Evolutionary conservation across 2,888 invertebrate species (phyloP).

Genomic region (Poecilus cupreus): DNA sequence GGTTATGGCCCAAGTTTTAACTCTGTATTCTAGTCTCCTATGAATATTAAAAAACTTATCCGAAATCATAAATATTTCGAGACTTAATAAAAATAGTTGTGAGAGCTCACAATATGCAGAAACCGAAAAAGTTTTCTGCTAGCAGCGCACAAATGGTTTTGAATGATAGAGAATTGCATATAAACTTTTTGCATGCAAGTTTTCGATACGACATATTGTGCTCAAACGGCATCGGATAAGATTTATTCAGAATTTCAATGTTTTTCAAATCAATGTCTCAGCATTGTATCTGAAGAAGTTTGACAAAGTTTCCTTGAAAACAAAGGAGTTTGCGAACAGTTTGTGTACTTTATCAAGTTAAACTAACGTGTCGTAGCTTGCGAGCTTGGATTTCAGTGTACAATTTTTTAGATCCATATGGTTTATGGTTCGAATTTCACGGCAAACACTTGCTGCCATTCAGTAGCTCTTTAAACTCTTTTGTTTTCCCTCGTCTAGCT

Average conservation of each 20-base stretch:
- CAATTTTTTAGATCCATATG: slow-evolving; percentile 9
- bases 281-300: slow-evolving; percentile 16
- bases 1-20: background rate
- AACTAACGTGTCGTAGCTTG: slow-evolving; percentile 29
- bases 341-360: slow-evolving; percentile 43
- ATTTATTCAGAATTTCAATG: slow-evolving; percentile 37
- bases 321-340: slow-evolving; percentile 35
- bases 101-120: background rate
- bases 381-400: background rate
- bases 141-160: background rate
- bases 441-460: background rate
- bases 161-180: slow-evolving; percentile 34
- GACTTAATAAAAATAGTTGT: slow-evolving; percentile 10
- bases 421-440: background rate
- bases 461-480: background rate
- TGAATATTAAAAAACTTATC: background rate
- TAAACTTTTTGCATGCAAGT: slow-evolving; percentile 18
- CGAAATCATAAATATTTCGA: slow-evolving; percentile 25
- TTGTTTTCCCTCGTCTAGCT: background rate
- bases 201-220: slow-evolving; percentile 27
- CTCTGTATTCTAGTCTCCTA: background rate
- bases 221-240: slow-evolving; percentile 19
- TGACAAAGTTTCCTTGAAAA: slow-evolving; percentile 38
- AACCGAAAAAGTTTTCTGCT: background rate
- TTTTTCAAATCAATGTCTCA: slow-evolving; percentile 29